Evolutionary conservation across 2,113 vertebrate genomes (phyloP).

Genomic region (Cyprinodon variegatus): DNA sequence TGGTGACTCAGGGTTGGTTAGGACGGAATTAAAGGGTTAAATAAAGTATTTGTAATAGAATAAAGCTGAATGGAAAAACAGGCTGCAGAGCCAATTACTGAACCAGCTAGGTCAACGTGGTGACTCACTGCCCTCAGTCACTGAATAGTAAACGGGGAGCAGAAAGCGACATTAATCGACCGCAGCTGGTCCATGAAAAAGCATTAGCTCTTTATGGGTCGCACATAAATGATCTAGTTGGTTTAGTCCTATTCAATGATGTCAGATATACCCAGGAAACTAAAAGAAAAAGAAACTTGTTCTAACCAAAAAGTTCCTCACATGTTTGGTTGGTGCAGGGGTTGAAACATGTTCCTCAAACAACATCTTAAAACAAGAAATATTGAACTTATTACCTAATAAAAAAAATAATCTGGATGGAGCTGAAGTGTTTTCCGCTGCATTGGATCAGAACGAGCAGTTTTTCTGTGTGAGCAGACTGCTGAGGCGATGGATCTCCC

Average conservation of each 20-base stretch:
- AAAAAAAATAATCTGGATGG: conserved; percentile 33
- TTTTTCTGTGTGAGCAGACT: background rate
- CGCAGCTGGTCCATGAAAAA: background rate
- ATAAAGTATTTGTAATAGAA: conserved; percentile 20
- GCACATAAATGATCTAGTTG: background rate
- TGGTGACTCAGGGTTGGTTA: background rate
- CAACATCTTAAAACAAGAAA: conserved; percentile 8
- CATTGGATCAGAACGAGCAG: conserved; percentile 12
- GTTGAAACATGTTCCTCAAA: conserved; percentile 4
- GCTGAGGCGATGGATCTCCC: conserved; percentile 26
- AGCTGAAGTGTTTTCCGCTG: conserved; percentile 44
- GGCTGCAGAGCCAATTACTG: background rate
- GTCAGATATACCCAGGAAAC: background rate
- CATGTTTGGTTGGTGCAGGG: background rate
- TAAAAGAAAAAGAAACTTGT: background rate
- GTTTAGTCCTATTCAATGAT: background rate
- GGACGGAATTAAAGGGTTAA: conserved; percentile 12
- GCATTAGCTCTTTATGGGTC: background rate
- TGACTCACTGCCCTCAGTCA: conserved; percentile 26
- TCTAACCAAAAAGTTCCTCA: background rate
- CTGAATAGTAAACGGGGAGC: background rate
- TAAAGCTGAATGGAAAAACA: conserved; percentile 19
- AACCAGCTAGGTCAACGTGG: conserved; percentile 22
- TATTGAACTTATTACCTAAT: conserved; percentile 39
- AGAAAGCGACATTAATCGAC: background rate